These are phyloP conservation scores for Salvelinus sp. DNA, from an alignment of 2,113 vertebrate species.

Conservation along the genomic window DNA sequence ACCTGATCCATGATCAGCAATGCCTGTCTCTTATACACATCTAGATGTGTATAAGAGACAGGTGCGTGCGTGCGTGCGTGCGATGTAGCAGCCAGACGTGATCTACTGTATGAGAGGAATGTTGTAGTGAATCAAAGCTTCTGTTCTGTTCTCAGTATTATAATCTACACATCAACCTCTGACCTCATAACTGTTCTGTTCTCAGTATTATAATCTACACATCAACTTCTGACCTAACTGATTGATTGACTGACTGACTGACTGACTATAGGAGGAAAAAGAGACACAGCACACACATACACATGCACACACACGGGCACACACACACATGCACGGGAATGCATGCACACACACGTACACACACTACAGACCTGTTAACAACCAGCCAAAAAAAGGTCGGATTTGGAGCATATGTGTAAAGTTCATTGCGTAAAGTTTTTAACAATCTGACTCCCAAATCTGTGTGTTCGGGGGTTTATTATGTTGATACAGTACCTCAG, in stretches of 20 bases:
- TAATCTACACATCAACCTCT: conserved; percentile 3
- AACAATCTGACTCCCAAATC: conserved; percentile 19
- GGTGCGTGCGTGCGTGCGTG: too few species aligned
- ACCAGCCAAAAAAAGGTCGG: not conserved
- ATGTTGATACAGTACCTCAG: conserved; percentile 52
- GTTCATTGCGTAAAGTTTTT: not conserved
- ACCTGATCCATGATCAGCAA: too few species aligned
- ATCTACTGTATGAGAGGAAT: conserved; percentile 60
- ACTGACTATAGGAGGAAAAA: conserved; percentile 48
- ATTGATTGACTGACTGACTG: conserved; percentile 20
- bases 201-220: too few species aligned
- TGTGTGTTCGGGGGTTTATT: conserved; percentile 54
- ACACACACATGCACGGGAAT: too few species aligned
- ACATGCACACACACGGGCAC: not conserved
- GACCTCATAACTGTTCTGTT: conserved; percentile 32
- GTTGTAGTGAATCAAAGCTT: conserved; percentile 61
- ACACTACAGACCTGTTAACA: conserved; percentile 7
- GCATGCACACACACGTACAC: not conserved
- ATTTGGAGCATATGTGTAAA: not conserved
- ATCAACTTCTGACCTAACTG: conserved; percentile 30
- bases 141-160: conserved; percentile 41
- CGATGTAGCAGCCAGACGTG: conserved; percentile 1
- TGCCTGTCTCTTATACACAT: too few species aligned
- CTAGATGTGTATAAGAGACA: too few species aligned
- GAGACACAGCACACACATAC: conserved; percentile 3